Conservation (phyloP, 2,797 vertebrate species). For the Botia almorhae region DNA sequence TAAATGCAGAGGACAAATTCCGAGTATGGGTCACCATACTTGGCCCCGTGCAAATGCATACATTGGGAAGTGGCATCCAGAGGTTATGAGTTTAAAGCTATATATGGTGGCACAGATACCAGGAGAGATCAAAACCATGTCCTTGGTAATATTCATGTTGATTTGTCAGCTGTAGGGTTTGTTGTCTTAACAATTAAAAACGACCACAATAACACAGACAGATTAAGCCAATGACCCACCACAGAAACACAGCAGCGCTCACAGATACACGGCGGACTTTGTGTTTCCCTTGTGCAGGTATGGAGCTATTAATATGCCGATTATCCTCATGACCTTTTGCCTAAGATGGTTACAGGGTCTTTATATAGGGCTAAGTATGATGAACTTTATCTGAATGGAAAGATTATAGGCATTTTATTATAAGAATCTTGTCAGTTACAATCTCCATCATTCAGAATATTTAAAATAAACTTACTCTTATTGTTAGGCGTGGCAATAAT, state of each 20-base stretch:
- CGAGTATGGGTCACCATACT: no score
- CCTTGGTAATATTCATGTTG: background rate
- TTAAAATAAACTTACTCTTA: background rate
- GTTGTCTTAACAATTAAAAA: background rate
- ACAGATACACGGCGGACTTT: conserved; percentile 21
- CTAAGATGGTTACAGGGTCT: conserved; percentile 75
- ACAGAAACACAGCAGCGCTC: conserved; percentile 13
- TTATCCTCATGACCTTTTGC: conserved; percentile 80
- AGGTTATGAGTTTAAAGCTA: no score
- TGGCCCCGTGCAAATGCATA: no score
- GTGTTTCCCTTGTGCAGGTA: conserved; percentile 44
- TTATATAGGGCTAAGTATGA: conserved; percentile 64
- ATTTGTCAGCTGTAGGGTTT: background rate
- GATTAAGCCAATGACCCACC: background rate
- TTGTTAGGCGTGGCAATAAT: background rate
- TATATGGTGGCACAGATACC: background rate
- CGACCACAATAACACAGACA: background rate
- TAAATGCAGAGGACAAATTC: no score
- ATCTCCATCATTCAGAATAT: no score
- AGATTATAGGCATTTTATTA: conserved; percentile 60
- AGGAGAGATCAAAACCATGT: background rate
- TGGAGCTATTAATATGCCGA: conserved; percentile 71
- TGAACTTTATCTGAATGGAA: conserved; percentile 59
- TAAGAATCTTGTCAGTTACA: background rate
- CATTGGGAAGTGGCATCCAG: no score